Percentiles rank a stretch among this genome's conserved stretches.
These are phyloP conservation scores for Elgaria multicarinata DNA, from an alignment of 2,113 vertebrate genomes.

Conservation along the genomic window DNA sequence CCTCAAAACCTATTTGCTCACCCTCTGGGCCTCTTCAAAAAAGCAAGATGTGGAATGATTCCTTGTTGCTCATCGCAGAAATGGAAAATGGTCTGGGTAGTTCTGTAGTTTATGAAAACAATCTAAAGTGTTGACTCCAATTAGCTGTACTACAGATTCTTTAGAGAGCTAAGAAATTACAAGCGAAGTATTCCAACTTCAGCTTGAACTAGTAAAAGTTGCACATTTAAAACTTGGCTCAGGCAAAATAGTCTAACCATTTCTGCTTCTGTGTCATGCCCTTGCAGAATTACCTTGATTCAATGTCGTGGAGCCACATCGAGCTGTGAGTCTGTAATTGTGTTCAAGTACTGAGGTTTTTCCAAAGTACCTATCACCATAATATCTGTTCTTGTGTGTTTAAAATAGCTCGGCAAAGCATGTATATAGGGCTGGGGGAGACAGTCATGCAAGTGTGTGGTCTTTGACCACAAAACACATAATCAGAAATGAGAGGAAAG, in stretches of 20 bases:
- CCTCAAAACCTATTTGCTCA: not conserved
- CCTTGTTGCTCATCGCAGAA: not conserved
- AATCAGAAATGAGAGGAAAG: constrained; percentile 70
- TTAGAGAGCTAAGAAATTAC: not conserved
- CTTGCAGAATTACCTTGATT: not conserved
- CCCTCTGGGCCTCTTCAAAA: not conserved
- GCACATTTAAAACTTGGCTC: not conserved
- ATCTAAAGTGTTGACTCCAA: not conserved
- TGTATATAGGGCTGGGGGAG: not conserved
- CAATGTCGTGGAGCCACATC: not conserved
- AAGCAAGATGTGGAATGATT: not conserved
- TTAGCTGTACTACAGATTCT: not conserved
- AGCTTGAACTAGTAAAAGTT: not conserved
- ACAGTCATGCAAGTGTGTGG: constrained; percentile 49
- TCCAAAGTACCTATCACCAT: constrained; percentile 43
- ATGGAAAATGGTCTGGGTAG: not conserved
- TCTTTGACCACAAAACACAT: constrained; percentile 66
- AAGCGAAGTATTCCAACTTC: not conserved
- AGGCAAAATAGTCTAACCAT: not conserved
- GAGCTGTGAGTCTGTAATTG: constrained; percentile 20
- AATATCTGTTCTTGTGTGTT: constrained; percentile 27
- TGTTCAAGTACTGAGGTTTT: constrained; percentile 20
- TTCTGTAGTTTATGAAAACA: not conserved
- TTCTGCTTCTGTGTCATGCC: not conserved
- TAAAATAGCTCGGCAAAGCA: constrained; percentile 35